Percentiles rank a stretch among this genome's conserved stretches.
Conservation (phyloP, 2,888 invertebrate genomes). For the Lasioglossum figueresi region DNA sequence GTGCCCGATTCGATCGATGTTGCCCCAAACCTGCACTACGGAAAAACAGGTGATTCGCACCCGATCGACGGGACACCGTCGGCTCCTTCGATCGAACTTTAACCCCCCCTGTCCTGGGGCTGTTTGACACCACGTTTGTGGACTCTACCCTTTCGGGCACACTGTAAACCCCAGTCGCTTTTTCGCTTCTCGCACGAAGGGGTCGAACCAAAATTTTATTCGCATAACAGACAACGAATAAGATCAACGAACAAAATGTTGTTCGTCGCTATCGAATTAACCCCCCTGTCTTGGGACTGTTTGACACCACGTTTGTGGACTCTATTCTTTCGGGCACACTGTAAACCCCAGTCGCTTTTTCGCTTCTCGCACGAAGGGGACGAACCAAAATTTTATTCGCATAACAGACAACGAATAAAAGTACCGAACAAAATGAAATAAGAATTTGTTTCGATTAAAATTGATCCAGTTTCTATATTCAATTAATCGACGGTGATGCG, state of each 20-base stretch:
- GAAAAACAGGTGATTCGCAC: slow-evolving; percentile 37
- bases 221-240: too few species aligned
- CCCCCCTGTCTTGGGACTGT: not conserved
- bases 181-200: not conserved
- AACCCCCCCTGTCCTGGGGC: not conserved
- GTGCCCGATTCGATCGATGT: slow-evolving; percentile 36
- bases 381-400: not conserved
- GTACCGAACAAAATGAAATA: too few species aligned
- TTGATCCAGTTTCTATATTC: too few species aligned
- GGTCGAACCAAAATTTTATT: not conserved
- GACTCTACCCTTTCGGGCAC: not conserved
- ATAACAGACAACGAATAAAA: too few species aligned
- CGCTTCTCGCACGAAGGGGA: not conserved
- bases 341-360: not conserved
- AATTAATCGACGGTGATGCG: too few species aligned
- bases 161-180: not conserved
- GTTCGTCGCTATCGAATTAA: too few species aligned
- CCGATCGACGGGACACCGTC: not conserved
- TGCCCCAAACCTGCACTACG: slow-evolving; percentile 1
- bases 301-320: not conserved
- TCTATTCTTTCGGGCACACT: not conserved
- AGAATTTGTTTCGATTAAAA: too few species aligned
- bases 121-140: not conserved
- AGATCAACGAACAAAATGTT: too few species aligned
- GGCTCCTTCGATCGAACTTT: slow-evolving; percentile 9